Evolutionary conservation across 2,113 vertebrate species (phyloP), one percentile per base, ranked within the genome.

Genomic region (Tympanuchus pallidicinctus): DNA sequence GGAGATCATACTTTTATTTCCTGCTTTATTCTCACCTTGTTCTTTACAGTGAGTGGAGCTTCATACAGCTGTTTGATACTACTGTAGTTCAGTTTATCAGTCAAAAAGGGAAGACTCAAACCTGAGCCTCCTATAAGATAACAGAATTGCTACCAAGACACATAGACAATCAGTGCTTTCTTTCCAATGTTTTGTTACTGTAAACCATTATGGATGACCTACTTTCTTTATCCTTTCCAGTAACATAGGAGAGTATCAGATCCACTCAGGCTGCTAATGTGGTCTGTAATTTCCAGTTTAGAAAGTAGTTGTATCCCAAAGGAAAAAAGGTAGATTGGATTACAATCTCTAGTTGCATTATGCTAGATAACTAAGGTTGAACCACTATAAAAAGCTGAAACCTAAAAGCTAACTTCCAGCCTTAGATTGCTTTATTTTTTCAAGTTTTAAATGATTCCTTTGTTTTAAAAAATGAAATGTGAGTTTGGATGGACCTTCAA

Each of bases 231-330:
- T 82, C 40, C 25, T 92, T 65, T 79, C 43, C 50, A 94, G 16
- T 89, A 92, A 95, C 28, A 74, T n/a, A 73, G 47, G 88, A 82
- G 40, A 88, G 21, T 94, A 96, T 96, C 95, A 92, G 69, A 96
- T 92, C 56, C 42, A 93, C 14, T 48, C 72, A 89, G 88, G n/a
- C 50, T 95, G 88, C 92, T 94, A 95, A 43, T 0, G 0, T 52
- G n/a, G 59, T 91, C 21, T 90, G 67, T 72, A 84, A 92, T 96
- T 93, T 92, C 69, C 78, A 92, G 50, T 92, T 90, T 86, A 84
- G 81, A 94, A 94, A 91, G 74, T 4, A 89, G 52, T 21, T 63
- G 8, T 65, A 79, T 82, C 91, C 63, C 88, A 65, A 87, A 70
- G 52, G 72, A 95, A 83, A 86, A 34, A 13, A 8, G 48, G 38